phyloP scores from a whole-genome alignment of 2,113 vertebrate genomes.

The Cynopterus brachyotis region DNA sequence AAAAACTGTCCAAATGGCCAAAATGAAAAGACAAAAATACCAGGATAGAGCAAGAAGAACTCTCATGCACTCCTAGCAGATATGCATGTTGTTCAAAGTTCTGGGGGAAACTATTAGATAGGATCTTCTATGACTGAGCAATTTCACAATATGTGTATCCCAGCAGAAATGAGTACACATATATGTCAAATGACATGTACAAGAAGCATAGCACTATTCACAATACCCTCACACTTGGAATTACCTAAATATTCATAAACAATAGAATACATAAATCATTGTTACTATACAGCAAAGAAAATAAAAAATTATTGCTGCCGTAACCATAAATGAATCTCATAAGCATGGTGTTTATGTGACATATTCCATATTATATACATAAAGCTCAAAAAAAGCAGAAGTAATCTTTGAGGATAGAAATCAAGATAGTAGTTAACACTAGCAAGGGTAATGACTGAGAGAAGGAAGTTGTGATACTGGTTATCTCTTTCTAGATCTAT shows the following conservation, averaged over 20 bases:
- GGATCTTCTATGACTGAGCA: not conserved
- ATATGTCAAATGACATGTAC: not conserved
- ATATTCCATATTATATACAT: not conserved
- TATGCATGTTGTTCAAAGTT: rapidly evolving
- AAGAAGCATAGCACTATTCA: not conserved
- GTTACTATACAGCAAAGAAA: not conserved
- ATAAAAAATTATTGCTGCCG: not conserved
- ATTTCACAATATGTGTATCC: not conserved
- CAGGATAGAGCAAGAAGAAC: not conserved
- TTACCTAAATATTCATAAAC: not conserved
- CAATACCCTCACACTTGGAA: not conserved
- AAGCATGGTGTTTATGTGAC: not conserved
- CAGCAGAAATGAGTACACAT: not conserved
- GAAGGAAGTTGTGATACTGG: rapidly evolving
- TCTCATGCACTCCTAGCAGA: no score
- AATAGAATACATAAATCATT: not conserved
- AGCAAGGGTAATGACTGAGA: rapidly evolving
- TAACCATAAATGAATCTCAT: not conserved
- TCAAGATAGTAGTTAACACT: not conserved
- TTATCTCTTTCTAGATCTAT: not conserved
- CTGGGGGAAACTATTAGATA: not conserved
- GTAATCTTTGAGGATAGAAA: not conserved
- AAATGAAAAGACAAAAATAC: not conserved
- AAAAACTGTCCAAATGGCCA: not conserved
- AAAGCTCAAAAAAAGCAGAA: not conserved